phyloP scores from a whole-genome alignment of 2,113 vertebrate species.

The Forbesichthys agassizii region DNA sequence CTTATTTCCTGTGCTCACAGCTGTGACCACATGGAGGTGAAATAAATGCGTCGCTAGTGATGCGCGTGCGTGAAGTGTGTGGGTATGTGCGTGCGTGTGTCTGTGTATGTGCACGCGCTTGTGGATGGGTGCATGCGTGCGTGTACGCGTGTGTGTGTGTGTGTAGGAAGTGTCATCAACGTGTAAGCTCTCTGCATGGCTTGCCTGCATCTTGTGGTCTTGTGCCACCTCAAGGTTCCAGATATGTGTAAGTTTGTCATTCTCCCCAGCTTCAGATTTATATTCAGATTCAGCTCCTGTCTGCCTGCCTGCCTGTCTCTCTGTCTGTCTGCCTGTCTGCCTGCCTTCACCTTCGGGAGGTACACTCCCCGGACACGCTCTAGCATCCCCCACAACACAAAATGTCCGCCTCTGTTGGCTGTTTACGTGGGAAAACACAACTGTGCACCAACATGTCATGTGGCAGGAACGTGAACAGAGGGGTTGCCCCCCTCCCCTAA shows the following conservation, averaged over 20 bases:
- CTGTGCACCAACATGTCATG: too few relatives aligned
- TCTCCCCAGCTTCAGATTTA: not conserved
- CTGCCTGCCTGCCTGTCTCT: not conserved
- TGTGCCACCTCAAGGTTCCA: conserved; percentile 26
- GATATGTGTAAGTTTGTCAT: not conserved
- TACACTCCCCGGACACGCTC: not conserved
- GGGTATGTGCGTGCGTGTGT: not conserved
- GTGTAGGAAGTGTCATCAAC: conserved; percentile 5
- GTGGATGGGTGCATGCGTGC: not conserved
- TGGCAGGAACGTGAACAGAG: too few relatives aligned
- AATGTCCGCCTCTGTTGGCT: too few relatives aligned
- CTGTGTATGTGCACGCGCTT: not conserved
- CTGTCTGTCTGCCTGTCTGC: not conserved
- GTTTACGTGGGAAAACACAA: too few relatives aligned
- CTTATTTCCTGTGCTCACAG: conserved; percentile 49
- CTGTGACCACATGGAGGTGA: conserved; percentile 65
- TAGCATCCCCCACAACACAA: not conserved
- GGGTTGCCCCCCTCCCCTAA: too few relatives aligned
- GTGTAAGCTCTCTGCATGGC: conserved; percentile 43
- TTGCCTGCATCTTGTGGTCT: conserved; percentile 52
- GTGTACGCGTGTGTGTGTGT: not conserved
- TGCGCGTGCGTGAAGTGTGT: not conserved
- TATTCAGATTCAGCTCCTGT: not conserved
- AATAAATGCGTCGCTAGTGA: conserved; percentile 36
- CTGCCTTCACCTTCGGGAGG: not conserved